These are phyloP conservation scores for Columba livia DNA, from an alignment of 2,113 vertebrate species.

Conservation along the genomic window DNA sequence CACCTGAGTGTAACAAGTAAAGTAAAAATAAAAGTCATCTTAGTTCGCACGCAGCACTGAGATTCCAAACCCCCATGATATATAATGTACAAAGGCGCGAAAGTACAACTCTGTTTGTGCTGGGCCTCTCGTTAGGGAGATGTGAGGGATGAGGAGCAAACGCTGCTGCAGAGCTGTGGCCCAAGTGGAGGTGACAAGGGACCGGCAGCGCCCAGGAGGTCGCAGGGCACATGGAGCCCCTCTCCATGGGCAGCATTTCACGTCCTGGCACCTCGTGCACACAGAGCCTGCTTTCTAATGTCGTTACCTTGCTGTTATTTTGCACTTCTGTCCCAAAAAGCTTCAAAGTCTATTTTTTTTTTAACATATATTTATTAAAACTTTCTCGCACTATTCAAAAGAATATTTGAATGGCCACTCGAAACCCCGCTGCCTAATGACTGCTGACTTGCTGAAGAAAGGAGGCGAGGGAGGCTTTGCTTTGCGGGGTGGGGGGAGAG, in stretches of 20 bases:
- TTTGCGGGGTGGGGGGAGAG: slow-evolving; percentile 71
- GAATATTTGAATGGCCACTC: slow-evolving; percentile 42
- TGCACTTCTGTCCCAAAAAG: slow-evolving; percentile 1
- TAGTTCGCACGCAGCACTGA: slow-evolving; percentile 74
- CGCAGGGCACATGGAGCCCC: background rate
- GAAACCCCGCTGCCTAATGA: slow-evolving; percentile 28
- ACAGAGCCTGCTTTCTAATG: background rate
- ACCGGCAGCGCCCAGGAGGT: background rate
- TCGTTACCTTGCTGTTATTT: background rate
- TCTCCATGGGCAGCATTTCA: background rate
- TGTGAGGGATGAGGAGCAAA: slow-evolving; percentile 22
- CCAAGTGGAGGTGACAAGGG: background rate
- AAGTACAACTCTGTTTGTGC: slow-evolving; percentile 65
- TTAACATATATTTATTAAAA: slow-evolving; percentile 36
- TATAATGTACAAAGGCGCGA: slow-evolving; percentile 78
- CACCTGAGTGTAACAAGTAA: slow-evolving; percentile 2
- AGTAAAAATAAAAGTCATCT: slow-evolving; percentile 66
- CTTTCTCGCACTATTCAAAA: slow-evolving; percentile 16
- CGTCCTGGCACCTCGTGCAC: background rate
- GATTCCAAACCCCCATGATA: slow-evolving; percentile 77
- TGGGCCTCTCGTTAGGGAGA: slow-evolving; percentile 43
- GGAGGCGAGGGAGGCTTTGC: slow-evolving; percentile 70
- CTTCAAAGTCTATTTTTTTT: slow-evolving; percentile 37
- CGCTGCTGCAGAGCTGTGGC: fast-evolving
- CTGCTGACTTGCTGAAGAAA: slow-evolving; percentile 29